Base-by-base conservation (phyloP, 2,888 invertebrate species). In the Chorisops tibialis region DNA sequence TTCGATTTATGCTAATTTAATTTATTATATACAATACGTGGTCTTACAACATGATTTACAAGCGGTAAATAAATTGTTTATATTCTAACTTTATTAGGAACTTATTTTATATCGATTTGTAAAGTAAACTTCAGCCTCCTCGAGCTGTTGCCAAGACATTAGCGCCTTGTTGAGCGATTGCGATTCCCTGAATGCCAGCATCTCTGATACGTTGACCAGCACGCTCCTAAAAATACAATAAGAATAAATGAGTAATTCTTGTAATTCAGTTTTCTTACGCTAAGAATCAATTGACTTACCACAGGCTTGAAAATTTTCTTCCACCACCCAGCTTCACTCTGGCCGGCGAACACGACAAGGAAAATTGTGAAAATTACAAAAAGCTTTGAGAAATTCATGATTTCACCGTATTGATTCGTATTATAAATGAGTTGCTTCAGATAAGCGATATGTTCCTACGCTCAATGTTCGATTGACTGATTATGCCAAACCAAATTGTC, bases 371-470 rank as follows among this genome's bases (percentile, higher is more conserved):
- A 59, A 14, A 59, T 21, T 5, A 48, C 7, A 19, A 59, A 59
- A 2, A 59, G n/a, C 16, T 48, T 59, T 19, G 59, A n/a, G 48
- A 59, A 59, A 37, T 59, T 59, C 59, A 59, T 59, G 5, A 16
- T 50, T n/a, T n/a, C n/a, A n/a, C n/a, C n/a, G n/a, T n/a, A n/a
- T n/a, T n/a, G n/a, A n/a, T n/a, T n/a, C n/a, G n/a, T n/a, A n/a
- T n/a, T n/a, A n/a, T n/a, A n/a, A n/a, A n/a, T n/a, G n/a, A n/a
- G n/a, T n/a, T n/a, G n/a, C n/a, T n/a, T n/a, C n/a, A n/a, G n/a
- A n/a, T n/a, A n/a, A n/a, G n/a, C n/a, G n/a, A n/a, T n/a, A n/a
- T n/a, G n/a, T n/a, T n/a, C n/a, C n/a, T n/a, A n/a, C n/a, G n/a
- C n/a, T n/a, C n/a, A n/a, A n/a, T n/a, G n/a, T n/a, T n/a, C n/a